Conservation (phyloP, 2,113 vertebrate genomes). For the Paedocypris sp. region DNA sequence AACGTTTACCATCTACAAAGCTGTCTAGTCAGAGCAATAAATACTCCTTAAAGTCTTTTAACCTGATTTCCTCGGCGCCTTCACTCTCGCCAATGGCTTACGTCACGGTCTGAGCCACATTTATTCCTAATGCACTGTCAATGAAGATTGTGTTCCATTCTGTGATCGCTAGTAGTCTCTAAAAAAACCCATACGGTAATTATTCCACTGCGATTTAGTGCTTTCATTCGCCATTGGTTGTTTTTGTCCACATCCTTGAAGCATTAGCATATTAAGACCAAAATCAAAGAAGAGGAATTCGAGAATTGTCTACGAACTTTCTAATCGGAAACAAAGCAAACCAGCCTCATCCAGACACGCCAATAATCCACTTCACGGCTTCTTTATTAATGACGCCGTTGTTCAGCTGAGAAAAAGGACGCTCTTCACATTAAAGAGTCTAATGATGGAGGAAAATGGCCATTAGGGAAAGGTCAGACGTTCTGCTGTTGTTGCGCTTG, state of each 20-base stretch:
- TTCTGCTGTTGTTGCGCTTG: not conserved
- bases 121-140: too few relatives aligned
- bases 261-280: slow-evolving; percentile 27
- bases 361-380: slow-evolving; percentile 31
- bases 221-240: too few relatives aligned
- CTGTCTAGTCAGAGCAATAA: slow-evolving; percentile 50
- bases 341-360: slow-evolving; percentile 30
- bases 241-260: not conserved
- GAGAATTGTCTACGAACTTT: slow-evolving; percentile 22
- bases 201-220: too few relatives aligned
- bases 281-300: slow-evolving; percentile 33
- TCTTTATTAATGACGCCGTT: slow-evolving; percentile 26
- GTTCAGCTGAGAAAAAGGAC: slow-evolving; percentile 21
- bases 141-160: too few relatives aligned
- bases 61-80: too few relatives aligned
- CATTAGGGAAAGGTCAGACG: not conserved
- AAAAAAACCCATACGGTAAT: too few relatives aligned
- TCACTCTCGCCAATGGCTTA: too few relatives aligned
- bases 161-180: too few relatives aligned
- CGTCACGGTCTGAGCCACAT: too few relatives aligned
- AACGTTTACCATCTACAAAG: slow-evolving; percentile 51
- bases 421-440: slow-evolving; percentile 25
- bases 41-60: slow-evolving; percentile 46
- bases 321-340: slow-evolving; percentile 41
- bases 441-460: slow-evolving; percentile 16